A percentile compares a stretch with the other conserved stretches of the same genome.
Evolutionary conservation across 1,140 invertebrate genomes (phyloP).

Genomic region (Drosophila watanabei): DNA sequence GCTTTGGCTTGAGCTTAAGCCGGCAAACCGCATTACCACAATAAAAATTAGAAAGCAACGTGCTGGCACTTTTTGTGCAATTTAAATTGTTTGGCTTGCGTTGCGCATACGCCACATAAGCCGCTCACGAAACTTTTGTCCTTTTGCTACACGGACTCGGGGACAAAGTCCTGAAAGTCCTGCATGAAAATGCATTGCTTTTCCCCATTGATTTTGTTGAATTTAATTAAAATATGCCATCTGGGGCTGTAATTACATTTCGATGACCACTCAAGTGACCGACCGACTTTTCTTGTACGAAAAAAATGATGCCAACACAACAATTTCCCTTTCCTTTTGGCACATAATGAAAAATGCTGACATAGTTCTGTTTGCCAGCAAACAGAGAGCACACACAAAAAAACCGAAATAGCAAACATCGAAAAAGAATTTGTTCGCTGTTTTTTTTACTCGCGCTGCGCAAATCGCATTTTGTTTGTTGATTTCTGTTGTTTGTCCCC

Average conservation of each 20-base stretch:
- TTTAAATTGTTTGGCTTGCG: constrained; percentile 65
- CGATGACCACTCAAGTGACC: constrained; percentile 41
- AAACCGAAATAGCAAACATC: constrained; percentile 37
- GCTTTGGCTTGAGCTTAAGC: constrained; percentile 32
- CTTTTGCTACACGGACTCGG: constrained; percentile 2
- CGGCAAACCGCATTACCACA: constrained; percentile 63
- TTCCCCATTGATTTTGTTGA: constrained; percentile 14
- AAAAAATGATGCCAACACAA: constrained; percentile 29
- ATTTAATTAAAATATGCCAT: constrained; percentile 47
- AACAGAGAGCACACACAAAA: constrained; percentile 15
- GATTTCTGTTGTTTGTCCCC: constrained; percentile 48
- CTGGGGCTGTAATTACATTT: constrained; percentile 44
- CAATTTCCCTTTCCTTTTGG: constrained; percentile 45
- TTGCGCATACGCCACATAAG: constrained; percentile 65
- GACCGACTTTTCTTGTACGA: neutral
- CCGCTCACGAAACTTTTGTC: constrained; percentile 41
- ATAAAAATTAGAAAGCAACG: constrained; percentile 70
- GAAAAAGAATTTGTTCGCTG: constrained; percentile 27
- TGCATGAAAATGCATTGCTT: constrained; percentile 8
- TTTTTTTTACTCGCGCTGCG: constrained; percentile 8
- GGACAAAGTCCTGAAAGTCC: neutral
- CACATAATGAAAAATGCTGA: constrained; percentile 58
- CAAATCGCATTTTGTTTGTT: constrained; percentile 53
- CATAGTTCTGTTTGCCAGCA: constrained; percentile 61
- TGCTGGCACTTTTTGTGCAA: constrained; percentile 56